Conservation (phyloP, 2,888 invertebrate species). For the Bhutanitis thaidina region DNA sequence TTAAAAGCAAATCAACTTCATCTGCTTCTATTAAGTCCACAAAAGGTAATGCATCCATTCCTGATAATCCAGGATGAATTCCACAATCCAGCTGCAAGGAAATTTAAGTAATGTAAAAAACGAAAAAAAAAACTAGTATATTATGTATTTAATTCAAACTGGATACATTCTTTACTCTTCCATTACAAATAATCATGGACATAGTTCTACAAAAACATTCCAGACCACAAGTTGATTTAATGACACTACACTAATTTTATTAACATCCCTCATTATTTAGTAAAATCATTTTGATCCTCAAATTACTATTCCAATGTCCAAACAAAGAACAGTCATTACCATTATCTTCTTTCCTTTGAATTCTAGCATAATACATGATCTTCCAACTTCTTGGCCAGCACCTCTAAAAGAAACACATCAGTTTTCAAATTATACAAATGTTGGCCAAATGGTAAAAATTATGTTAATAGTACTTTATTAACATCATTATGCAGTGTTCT, state of each 20-base stretch:
- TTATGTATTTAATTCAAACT: no score
- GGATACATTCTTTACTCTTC: no score
- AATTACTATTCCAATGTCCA: no score
- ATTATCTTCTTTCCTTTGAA: slow-evolving; percentile 99
- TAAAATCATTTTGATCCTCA: no score
- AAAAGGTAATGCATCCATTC: slow-evolving; percentile 98
- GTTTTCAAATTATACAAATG: not conserved
- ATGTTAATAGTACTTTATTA: no score
- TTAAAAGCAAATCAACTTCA: slow-evolving; percentile 95
- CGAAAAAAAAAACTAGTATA: not conserved
- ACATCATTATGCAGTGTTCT: no score
- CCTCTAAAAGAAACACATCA: slow-evolving; percentile 80
- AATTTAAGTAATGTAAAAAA: not conserved
- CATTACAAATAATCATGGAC: no score
- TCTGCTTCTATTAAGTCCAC: slow-evolving; percentile 98
- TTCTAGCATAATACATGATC: slow-evolving; percentile 98
- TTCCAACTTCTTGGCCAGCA: slow-evolving; percentile 99
- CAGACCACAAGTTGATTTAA: no score
- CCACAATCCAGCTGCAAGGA: slow-evolving; percentile 93
- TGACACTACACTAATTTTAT: no score
- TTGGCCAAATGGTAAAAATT: no score
- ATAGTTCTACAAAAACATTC: no score
- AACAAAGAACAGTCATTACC: slow-evolving; percentile 67
- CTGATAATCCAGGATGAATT: slow-evolving; percentile 97
- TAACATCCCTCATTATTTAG: no score